Conservation (phyloP, 2,888 invertebrate species). For the Aleiodes leptofemur region DNA sequence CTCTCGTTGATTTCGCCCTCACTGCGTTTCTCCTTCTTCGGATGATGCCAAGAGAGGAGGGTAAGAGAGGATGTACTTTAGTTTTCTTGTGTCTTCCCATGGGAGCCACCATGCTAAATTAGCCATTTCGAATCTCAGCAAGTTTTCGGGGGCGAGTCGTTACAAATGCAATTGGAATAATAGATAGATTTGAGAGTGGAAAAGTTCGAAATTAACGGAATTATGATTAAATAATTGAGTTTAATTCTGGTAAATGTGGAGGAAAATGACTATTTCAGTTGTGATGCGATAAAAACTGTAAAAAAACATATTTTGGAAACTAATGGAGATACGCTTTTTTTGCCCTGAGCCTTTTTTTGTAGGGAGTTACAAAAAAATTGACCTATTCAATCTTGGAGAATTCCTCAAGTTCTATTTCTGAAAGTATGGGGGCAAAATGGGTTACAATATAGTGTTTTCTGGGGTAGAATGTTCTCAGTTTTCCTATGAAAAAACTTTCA, state of each 20-base stretch:
- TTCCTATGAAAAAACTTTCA: no score
- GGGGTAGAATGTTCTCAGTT: no score
- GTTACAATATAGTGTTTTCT: no score
- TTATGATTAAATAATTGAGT: slow-evolving; percentile 28
- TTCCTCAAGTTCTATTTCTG: no score
- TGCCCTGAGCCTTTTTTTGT: no score
- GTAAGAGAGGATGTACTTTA: slow-evolving; percentile 1
- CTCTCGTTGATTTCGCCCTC: slow-evolving; percentile 42
- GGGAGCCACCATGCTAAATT: slow-evolving; percentile 72
- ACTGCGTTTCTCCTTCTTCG: slow-evolving; percentile 43
- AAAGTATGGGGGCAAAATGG: no score
- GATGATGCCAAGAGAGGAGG: slow-evolving; percentile 1
- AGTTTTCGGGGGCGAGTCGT: slow-evolving; percentile 58
- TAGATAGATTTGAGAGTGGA: slow-evolving; percentile 39
- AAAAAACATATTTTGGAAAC: no score
- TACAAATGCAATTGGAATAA: slow-evolving; percentile 46
- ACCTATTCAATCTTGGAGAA: no score
- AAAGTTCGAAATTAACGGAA: slow-evolving; percentile 29
- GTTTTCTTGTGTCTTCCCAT: slow-evolving; percentile 53
- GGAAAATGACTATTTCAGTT: neutral
- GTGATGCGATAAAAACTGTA: no score
- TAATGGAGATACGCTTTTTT: no score
- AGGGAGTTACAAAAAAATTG: no score
- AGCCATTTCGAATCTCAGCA: slow-evolving; percentile 74
- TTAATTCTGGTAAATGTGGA: slow-evolving; percentile 16